These are phyloP conservation scores for Acrobasis repandana DNA, from an alignment of 2,888 invertebrate species.

Conservation along the genomic window DNA sequence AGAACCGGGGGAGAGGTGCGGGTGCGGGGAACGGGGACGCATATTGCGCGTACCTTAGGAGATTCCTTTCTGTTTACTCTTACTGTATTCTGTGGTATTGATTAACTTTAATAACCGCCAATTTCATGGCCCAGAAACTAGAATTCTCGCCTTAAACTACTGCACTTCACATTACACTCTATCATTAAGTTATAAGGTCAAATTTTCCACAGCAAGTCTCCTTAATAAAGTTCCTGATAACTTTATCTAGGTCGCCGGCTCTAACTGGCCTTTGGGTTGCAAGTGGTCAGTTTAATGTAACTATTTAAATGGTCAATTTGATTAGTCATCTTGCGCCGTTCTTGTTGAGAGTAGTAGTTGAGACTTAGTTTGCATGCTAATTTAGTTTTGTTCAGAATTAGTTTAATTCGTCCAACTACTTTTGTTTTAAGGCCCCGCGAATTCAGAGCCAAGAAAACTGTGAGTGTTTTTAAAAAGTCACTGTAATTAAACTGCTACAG, in stretches of 20 bases:
- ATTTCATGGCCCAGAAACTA: conserved; percentile 21
- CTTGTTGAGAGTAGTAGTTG: background rate
- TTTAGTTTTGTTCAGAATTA: background rate
- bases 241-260: conserved; percentile 19
- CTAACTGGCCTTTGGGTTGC: background rate
- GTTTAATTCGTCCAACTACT: background rate
- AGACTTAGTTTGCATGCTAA: conserved; percentile 1
- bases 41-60: too few species aligned
- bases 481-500: too few species aligned
- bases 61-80: too few species aligned
- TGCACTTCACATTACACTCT: background rate
- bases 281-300: conserved; percentile 14
- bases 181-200: background rate
- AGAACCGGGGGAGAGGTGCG: too few species aligned
- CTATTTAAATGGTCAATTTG: conserved; percentile 15
- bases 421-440: background rate
- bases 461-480: too few species aligned
- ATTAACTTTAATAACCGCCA: background rate
- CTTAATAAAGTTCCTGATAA: conserved; percentile 21
- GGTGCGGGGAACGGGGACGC: too few species aligned
- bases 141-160: conserved; percentile 18
- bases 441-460: too few species aligned
- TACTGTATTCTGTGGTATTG: too few species aligned
- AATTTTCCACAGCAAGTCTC: conserved; percentile 3
- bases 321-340: conserved; percentile 16